Base-by-base conservation (phyloP, 1,140 invertebrate species). In the Microplitis demolitor region DNA sequence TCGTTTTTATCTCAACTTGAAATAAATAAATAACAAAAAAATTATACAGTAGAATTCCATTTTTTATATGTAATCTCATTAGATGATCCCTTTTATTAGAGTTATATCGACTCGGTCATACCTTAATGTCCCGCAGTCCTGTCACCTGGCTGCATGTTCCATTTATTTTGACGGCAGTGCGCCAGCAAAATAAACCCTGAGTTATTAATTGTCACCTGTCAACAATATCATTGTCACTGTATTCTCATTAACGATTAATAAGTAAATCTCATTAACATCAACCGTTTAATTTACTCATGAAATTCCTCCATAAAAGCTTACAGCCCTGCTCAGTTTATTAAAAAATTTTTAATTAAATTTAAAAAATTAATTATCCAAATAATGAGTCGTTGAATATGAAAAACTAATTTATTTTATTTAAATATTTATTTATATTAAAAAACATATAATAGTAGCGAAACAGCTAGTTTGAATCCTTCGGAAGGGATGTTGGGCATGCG, bases 401-500 rank as follows among this genome's bases (percentile, higher is more conserved):
- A 24, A 24, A 24, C 24, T 24, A 24, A 24, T 24, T 2, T 24
- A 24, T 24, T 24, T 24, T 24, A 24, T 6, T 61, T 35, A 13
- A 61, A 11, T 4, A 24, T 61, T 33, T 61, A 34, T 24, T 33
- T 61, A 34, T 9, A 34, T 33, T 8, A 31, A 61, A 61, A 61
- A 24, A 61, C 9, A 61, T 54, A 13, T 16, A 13, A 14, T 54
- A 13, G 2, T 13, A 54, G 9, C 14, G 9, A 11, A 24, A 31
- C 56, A 31, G 35, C 56, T 39, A 24, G 16, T 67, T 67, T 9
- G 53, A 67, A 67, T 50, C 53, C 8, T 35, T 34, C 13, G 50
- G 45, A 67, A 34, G 66, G 50, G 45, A 67, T 33, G 66, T 13
- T 37, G 66, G 34, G 66, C 66, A 67, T 67, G 66, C 66, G 66